Base-by-base conservation (phyloP, 2,797 vertebrate species). In the Champsocephalus gunnari region DNA sequence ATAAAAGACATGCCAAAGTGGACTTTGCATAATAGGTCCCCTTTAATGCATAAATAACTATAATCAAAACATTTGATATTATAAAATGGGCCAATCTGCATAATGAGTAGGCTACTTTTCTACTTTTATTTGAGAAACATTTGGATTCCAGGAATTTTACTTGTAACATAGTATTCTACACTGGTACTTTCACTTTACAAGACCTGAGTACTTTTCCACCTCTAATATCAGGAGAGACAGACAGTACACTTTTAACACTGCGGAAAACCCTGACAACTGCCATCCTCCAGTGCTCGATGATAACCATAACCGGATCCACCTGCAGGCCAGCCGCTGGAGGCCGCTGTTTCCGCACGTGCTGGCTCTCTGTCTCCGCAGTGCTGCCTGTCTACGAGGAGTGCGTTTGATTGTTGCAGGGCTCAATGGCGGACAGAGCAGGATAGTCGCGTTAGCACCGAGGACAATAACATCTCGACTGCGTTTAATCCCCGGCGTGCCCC, bases 351-450 rank as follows among this genome's bases (percentile, higher is more conserved):
- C 41, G 0, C 49, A 14, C 32, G 11, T 28, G 28, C 53, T 47
- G 4, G 45, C 53, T 48, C 62, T 28, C 49, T 5, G 78, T 82
- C 88, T 93, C 94, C 85, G 93, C 94, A 94, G 93, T 94, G 89
- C 89, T 84, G 82, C 88, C 77, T 68, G 86, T 83, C 79, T 83
- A 94, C 93, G 92, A 95, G 94, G 93, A 94, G 95, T 94, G 94
- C 94, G 95, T 96, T 95, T 91, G 93, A 93, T 95, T 93, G 93
- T 92, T 92, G 93, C 93, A 92, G 89, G 89, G 91, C 92, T 94
- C 94, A 96, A 96, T 96, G 95, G 95, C 95, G 95, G 95, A 95
- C 92, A 87, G 90, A 91, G 92, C 81, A 83, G 92, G 88, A 80
- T 85, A 91, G 91, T 90, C 85, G 87, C 69, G 87, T 78, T 87